Conservation (phyloP, 2,797 vertebrate genomes). For the Meriones psammophilus region DNA sequence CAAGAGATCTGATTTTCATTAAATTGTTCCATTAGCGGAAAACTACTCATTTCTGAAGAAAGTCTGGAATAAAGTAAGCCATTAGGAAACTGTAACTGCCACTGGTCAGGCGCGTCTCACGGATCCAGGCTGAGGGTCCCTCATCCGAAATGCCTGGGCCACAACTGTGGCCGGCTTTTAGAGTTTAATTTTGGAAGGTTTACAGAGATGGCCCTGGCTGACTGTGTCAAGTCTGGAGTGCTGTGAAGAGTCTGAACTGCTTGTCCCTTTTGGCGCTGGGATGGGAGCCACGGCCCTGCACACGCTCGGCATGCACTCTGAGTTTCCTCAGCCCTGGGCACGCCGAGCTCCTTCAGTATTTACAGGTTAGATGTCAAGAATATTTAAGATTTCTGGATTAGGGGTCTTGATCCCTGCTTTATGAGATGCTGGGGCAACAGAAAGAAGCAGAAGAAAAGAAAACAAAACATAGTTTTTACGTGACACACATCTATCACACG, state of each 20-base stretch:
- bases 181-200: not conserved
- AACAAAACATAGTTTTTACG: too few relatives aligned
- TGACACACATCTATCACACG: not conserved
- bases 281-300: not conserved
- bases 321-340: not conserved
- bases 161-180: not conserved
- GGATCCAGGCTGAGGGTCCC: not conserved
- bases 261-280: not conserved
- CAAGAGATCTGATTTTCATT: constrained; percentile 42
- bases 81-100: not conserved
- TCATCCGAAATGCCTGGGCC: not conserved
- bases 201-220: not conserved
- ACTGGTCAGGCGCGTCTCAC: not conserved
- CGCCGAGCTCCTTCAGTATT: not conserved
- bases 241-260: not conserved
- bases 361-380: not conserved
- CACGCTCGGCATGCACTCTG: not conserved
- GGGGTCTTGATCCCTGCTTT: not conserved
- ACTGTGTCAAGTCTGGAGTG: not conserved
- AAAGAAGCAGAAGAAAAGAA: not conserved
- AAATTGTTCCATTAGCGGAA: constrained; percentile 9
- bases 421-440: not conserved
- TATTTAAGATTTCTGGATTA: not conserved
- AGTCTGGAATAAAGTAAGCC: not conserved
- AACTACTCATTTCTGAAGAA: constrained; percentile 13